Evolutionary conservation across 2,888 invertebrate species (phyloP).

Genomic region (Maniola hyperantus): DNA sequence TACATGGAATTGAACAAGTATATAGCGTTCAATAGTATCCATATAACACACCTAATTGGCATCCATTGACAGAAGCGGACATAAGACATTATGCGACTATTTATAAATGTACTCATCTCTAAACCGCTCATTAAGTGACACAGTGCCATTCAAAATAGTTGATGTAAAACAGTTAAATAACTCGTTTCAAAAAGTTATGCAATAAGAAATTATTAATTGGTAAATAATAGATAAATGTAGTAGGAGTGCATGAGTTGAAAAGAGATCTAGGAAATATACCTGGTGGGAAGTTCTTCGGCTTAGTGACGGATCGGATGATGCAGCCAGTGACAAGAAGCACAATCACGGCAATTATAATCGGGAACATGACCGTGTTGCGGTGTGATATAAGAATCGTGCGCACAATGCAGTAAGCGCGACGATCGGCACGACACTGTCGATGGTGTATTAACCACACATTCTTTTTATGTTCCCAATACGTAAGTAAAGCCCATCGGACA

Average conservation of each 20-base stretch:
- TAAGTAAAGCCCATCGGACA: constrained; percentile 27
- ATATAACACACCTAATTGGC: constrained; percentile 8
- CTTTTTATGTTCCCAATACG: constrained; percentile 38
- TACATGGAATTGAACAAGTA: background rate
- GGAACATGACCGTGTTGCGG: constrained; percentile 40
- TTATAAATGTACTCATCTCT: constrained; percentile 24
- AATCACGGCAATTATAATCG: constrained; percentile 38
- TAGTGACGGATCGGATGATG: constrained; percentile 50
- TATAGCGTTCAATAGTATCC: background rate
- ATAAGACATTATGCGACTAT: constrained; percentile 14
- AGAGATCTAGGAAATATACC: constrained; percentile 53
- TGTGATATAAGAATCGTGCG: constrained; percentile 16
- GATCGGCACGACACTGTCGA: constrained; percentile 37
- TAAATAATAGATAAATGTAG: background rate
- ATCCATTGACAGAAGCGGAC: constrained; percentile 12
- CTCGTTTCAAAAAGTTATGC: constrained; percentile 18
- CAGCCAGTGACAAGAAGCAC: constrained; percentile 39
- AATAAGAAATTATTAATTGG: background rate
- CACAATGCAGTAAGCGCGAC: constrained; percentile 22
- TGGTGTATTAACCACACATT: constrained; percentile 35
- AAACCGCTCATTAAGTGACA: background rate
- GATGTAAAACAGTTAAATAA: background rate
- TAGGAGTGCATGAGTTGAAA: constrained; percentile 1
- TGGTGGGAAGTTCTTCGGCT: constrained; percentile 77
- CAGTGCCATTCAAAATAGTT: constrained; percentile 6